Percentiles rank a stretch among this genome's conserved stretches.
These are phyloP conservation scores for Perithous albicinctus DNA, from an alignment of 2,888 invertebrate species.

Conservation along the genomic window DNA sequence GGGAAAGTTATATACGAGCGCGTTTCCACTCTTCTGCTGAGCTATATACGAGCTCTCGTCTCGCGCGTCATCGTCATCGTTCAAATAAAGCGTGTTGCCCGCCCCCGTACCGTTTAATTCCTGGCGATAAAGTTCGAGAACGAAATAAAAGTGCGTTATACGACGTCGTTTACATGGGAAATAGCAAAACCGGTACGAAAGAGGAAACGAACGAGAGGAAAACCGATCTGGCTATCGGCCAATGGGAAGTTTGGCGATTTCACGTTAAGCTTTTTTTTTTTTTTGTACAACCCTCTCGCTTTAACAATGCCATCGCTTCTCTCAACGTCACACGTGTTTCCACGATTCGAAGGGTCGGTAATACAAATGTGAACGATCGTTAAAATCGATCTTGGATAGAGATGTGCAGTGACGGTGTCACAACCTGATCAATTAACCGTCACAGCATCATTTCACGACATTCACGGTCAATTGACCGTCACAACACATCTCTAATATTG, in stretches of 20 bases:
- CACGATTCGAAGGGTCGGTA: neutral
- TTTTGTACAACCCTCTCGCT: neutral
- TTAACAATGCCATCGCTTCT: neutral
- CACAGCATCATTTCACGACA: no score
- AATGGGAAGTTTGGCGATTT: conserved; percentile 37
- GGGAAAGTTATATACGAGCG: conserved; percentile 15
- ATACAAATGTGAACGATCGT: conserved; percentile 17
- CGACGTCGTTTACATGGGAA: conserved; percentile 49
- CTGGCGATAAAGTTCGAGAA: conserved; percentile 42
- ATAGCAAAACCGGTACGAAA: conserved; percentile 5
- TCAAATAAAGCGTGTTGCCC: conserved; percentile 39
- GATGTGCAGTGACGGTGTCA: no score
- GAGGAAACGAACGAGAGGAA: conserved; percentile 21
- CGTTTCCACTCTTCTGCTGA: neutral
- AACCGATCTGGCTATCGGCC: conserved; percentile 51
- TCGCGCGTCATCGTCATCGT: conserved; percentile 35
- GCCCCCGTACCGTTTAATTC: conserved; percentile 23
- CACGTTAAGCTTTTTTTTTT: conserved; percentile 20
- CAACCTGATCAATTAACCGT: no score
- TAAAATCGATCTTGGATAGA: conserved; percentile 36
- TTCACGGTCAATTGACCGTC: no score
- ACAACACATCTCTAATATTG: no score
- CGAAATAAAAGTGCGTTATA: conserved; percentile 51
- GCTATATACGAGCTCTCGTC: neutral
- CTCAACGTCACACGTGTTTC: neutral